phyloP scores from a whole-genome alignment of 2,797 vertebrate species.

The Coregonus ussuriensis region DNA sequence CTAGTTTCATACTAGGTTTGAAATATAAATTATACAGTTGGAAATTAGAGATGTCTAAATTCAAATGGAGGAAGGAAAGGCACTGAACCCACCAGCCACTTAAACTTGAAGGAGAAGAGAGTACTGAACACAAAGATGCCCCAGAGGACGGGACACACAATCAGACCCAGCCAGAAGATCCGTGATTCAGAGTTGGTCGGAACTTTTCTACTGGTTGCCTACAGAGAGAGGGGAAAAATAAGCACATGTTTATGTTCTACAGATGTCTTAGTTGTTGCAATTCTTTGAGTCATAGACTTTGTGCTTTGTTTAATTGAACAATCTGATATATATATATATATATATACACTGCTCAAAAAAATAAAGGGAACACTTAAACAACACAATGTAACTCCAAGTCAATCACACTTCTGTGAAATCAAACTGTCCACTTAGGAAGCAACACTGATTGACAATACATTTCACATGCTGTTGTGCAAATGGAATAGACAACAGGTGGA shows the following conservation, averaged over 20 bases:
- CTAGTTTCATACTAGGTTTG: neutral
- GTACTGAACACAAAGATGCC: constrained; percentile 88
- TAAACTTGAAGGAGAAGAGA: constrained; percentile 87
- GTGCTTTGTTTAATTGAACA: no score
- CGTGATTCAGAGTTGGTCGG: constrained; percentile 82
- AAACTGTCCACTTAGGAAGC: no score
- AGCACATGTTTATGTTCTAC: neutral
- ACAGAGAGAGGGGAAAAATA: constrained; percentile 29
- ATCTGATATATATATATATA: no score
- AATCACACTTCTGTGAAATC: no score
- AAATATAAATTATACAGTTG: neutral
- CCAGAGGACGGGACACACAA: constrained; percentile 89
- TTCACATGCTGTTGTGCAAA: no score
- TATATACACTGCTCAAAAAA: no score
- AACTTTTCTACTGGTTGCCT: constrained; percentile 61
- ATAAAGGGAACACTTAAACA: no score
- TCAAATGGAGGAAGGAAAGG: neutral
- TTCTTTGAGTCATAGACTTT: no score
- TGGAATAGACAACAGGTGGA: no score
- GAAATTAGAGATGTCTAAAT: neutral
- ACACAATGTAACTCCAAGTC: no score
- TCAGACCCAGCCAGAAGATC: constrained; percentile 92
- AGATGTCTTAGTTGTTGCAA: neutral
- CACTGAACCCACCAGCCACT: constrained; percentile 89
- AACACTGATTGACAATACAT: no score